Evolutionary conservation across 30 jellyfish, hydroid and myxozoan genomes (phyloP).

Genomic region (Phacellophora camtschatica): DNA sequence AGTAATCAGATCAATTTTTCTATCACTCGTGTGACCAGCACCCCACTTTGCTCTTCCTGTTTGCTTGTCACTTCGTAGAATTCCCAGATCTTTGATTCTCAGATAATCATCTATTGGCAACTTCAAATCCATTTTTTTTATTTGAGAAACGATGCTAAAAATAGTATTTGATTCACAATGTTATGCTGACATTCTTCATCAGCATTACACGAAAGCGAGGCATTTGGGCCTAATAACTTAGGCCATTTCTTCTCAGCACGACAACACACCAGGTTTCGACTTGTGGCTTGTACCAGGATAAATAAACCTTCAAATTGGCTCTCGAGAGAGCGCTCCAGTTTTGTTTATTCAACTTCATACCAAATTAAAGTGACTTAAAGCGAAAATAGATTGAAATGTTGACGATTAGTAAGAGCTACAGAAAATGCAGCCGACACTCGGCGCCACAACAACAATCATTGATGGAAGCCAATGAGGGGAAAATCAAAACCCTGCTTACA

Average conservation of each 20-base stretch:
- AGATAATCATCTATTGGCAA: slow-evolving; percentile 13
- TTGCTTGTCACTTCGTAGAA: slow-evolving; percentile 5
- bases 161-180: slow-evolving; percentile 9
- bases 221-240: slow-evolving; percentile 29
- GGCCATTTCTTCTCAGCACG: slow-evolving; percentile 22
- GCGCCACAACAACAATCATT: not conserved
- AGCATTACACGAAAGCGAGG: slow-evolving; percentile 16
- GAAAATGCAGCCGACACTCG: not conserved
- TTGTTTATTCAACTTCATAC: not conserved
- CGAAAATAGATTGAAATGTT: not conserved
- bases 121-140: slow-evolving; percentile 15
- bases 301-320: slow-evolving; percentile 6
- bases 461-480: no score
- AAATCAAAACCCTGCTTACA: no score
- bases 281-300: not conserved
- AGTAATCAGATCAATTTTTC: slow-evolving; percentile 18
- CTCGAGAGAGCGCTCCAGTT: not conserved
- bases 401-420: not conserved
- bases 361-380: not conserved
- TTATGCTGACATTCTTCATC: slow-evolving; percentile 21
- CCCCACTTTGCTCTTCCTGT: not conserved
- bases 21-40: not conserved
- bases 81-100: not conserved
- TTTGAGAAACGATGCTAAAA: slow-evolving; percentile 9
- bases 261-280: slow-evolving; percentile 20